Evolutionary conservation across 2,797 vertebrate species (phyloP).

Genomic region (Streptopelia turtur): DNA sequence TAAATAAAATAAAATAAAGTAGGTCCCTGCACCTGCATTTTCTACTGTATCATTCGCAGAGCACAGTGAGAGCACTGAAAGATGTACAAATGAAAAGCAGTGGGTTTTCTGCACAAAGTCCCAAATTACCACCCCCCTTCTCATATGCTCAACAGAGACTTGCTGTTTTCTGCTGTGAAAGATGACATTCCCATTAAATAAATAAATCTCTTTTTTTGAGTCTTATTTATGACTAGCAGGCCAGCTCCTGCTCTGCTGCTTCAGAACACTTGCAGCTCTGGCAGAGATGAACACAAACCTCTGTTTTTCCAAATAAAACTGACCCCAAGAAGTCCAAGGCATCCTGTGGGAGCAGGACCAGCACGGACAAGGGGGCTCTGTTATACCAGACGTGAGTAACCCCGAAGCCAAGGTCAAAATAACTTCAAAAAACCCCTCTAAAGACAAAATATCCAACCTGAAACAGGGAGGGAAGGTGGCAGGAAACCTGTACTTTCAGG

Average conservation of each 20-base stretch:
- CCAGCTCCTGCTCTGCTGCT: neutral
- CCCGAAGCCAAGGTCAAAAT: slow-evolving; percentile 3
- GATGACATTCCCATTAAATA: slow-evolving; percentile 3
- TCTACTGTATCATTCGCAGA: neutral
- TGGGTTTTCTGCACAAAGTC: neutral
- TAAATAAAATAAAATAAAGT: neutral
- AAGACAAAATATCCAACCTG: neutral
- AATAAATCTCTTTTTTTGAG: neutral
- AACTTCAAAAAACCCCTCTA: neutral
- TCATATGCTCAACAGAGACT: neutral
- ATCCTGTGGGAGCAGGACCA: neutral
- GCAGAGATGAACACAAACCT: neutral
- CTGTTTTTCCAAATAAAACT: slow-evolving; percentile 23
- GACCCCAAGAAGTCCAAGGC: neutral
- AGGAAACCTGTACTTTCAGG: neutral
- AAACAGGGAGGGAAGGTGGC: neutral
- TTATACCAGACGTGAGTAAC: neutral
- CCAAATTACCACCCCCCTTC: neutral
- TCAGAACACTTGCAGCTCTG: neutral
- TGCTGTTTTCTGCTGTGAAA: slow-evolving; percentile 24
- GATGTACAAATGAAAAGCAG: neutral
- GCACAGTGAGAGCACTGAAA: neutral
- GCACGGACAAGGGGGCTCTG: neutral
- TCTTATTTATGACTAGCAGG: neutral
- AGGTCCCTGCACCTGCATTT: neutral